Conservation (phyloP, 2,113 vertebrate species). For the Onychostruthus taczanowskii region DNA sequence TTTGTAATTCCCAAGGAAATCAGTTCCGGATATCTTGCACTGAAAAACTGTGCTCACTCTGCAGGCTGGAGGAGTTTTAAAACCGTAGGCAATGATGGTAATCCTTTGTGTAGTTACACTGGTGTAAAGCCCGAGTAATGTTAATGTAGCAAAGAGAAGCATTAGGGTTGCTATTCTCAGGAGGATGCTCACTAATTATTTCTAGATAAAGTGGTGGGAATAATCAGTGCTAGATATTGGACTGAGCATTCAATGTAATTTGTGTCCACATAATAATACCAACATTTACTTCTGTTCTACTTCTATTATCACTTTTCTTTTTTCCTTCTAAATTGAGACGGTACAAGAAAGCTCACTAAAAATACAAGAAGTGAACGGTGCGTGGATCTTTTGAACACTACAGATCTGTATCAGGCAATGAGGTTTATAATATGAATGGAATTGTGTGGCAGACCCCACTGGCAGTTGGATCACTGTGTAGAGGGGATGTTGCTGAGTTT, state of each 20-base stretch:
- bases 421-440: background rate
- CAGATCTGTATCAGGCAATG: background rate
- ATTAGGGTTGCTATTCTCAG: background rate
- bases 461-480: background rate
- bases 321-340: background rate
- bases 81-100: background rate
- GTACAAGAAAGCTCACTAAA: background rate
- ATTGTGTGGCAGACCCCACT: background rate
- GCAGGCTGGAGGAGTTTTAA: constrained; percentile 15
- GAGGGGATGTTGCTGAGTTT: background rate
- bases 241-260: background rate
- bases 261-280: background rate
- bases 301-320: background rate
- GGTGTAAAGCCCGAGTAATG: constrained; percentile 6
- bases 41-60: background rate
- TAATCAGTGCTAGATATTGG: constrained; percentile 25
- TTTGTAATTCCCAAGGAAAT: constrained; percentile 28
- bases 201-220: background rate
- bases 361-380: background rate
- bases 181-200: constrained; percentile 33
- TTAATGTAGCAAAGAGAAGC: background rate
- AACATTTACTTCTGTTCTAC: background rate
- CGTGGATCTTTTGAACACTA: background rate
- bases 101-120: constrained; percentile 31
- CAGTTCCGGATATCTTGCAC: background rate